These are phyloP conservation scores for Microctenopoma stevenorrisi DNA, from an alignment of 2,797 vertebrate species.

Conservation along the genomic window DNA sequence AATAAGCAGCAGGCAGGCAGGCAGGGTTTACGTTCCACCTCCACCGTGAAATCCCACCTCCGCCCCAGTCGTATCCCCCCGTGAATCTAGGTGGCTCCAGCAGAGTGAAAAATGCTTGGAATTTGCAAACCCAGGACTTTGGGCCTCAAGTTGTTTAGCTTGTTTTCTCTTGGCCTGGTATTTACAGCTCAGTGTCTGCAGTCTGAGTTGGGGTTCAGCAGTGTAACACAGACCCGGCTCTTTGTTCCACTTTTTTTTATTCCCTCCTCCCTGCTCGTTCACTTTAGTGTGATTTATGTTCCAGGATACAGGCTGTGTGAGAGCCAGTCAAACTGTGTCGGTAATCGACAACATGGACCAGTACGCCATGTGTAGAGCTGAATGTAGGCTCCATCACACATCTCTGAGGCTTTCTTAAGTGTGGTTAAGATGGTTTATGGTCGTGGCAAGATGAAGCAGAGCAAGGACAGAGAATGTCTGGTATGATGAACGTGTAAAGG, in stretches of 20 bases:
- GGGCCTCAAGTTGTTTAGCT: slow-evolving; percentile 79
- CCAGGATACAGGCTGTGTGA: slow-evolving; percentile 9
- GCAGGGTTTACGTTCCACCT: slow-evolving; percentile 56
- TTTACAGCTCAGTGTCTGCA: slow-evolving; percentile 68
- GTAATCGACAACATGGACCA: slow-evolving; percentile 40
- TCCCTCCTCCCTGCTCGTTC: slow-evolving; percentile 20
- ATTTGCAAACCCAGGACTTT: slow-evolving; percentile 82
- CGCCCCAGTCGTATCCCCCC: slow-evolving; percentile 62
- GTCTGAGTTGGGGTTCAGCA: slow-evolving; percentile 51
- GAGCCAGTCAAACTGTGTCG: slow-evolving; percentile 10
- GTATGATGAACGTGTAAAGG: slow-evolving; percentile 41
- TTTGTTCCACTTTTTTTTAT: slow-evolving; percentile 7
- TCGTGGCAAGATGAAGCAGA: slow-evolving; percentile 13
- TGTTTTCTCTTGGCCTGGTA: slow-evolving; percentile 60
- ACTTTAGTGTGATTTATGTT: slow-evolving; percentile 35
- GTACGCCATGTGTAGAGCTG: background rate
- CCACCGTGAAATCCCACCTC: slow-evolving; percentile 65
- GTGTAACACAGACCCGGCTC: slow-evolving; percentile 20
- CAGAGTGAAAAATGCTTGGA: slow-evolving; percentile 82
- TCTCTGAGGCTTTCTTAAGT: background rate
- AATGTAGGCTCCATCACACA: slow-evolving; percentile 1
- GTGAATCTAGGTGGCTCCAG: slow-evolving; percentile 77
- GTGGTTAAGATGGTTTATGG: slow-evolving; percentile 9
- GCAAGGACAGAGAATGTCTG: slow-evolving; percentile 7
- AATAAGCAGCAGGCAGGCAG: slow-evolving; percentile 48